Evolutionary conservation across 2,113 vertebrate genomes (phyloP).

Genomic region (Microcebus ravelobensis): DNA sequence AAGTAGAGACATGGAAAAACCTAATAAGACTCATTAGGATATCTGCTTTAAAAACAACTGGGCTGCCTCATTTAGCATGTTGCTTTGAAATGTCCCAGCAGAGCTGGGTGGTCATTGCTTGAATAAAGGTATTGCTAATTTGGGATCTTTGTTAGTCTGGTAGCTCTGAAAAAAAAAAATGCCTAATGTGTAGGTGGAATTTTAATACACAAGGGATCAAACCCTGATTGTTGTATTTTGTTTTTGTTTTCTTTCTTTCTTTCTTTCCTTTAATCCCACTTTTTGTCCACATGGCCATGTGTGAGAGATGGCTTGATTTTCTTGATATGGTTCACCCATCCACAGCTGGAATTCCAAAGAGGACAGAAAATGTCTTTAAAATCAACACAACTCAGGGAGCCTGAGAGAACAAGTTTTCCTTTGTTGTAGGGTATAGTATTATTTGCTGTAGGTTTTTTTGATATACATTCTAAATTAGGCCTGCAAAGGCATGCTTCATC

Average conservation of each 20-base stretch:
- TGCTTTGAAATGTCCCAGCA: conserved; percentile 47
- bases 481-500: conserved; percentile 90
- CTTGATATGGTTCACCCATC: conserved; percentile 83
- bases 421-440: conserved; percentile 88
- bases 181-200: conserved; percentile 70
- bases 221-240: conserved; percentile 74
- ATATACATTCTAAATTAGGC: conserved; percentile 91
- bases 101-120: neutral
- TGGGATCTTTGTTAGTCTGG: conserved; percentile 45
- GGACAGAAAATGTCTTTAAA: conserved; percentile 85
- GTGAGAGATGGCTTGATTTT: conserved; percentile 84
- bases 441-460: conserved; percentile 89
- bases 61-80: conserved; percentile 48
- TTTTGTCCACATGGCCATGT: conserved; percentile 82
- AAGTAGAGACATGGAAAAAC: conserved; percentile 53
- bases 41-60: conserved; percentile 62
- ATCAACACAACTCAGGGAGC: conserved; percentile 84
- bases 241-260: conserved; percentile 72
- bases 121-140: conserved; percentile 77
- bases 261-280: conserved; percentile 73
- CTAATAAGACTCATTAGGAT: conserved; percentile 75
- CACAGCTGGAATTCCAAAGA: conserved; percentile 85
- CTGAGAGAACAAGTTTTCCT: conserved; percentile 89
- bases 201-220: conserved; percentile 81
- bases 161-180: conserved; percentile 37